Base-by-base conservation (phyloP, 2,888 invertebrate species). In the Dendrolimus houi region DNA sequence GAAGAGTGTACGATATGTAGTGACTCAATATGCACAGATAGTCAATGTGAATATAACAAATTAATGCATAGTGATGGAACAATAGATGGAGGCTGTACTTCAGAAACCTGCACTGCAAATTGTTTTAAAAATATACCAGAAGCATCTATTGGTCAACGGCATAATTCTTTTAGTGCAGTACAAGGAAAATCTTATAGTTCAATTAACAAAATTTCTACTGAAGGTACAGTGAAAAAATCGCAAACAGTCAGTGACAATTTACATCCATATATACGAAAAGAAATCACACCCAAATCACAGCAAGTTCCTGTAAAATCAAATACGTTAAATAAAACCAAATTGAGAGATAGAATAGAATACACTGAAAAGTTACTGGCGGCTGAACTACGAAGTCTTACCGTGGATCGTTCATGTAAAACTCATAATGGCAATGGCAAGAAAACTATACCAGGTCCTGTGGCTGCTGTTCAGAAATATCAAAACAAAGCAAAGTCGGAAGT, bases 401-500 rank as follows among this genome's bases (percentile, higher is more conserved):
- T 83, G 54, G 91, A 91, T 59, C 81, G 86, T 10, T 75, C 83
- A 54, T 85, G 84, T 62, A 86, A 83, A 67, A 85, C 78, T 62
- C 83, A 77, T 59, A 60, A 60, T 47, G 12, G 47, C 52, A 61
- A 64, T 9, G 69, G 68, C n/a, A 78, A 75, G 54, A 83, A 82
- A 64, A 68, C 71, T 3, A 77, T 80, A 55, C 59, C 69, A 1
- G 84, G 76, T 10, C 66, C 81, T 1, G 67, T 74, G 2, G 67
- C 70, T 13, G 73, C 79, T 29, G 66, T 72, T n/a, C 83, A 86
- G 60, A 88, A 85, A 64, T 85, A 81, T 62, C 75, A 81, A 1
- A 83, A 74, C 58, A 93, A 93, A 75, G 92, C 93, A 1, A 93
- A 87, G 72, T 93, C 93, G 10, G 93, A 92, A 69, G 81, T 93